Evolutionary conservation across 2,888 invertebrate genomes (phyloP), one percentile per base, ranked within the genome.

Genomic region (Bimastos eiseni): DNA sequence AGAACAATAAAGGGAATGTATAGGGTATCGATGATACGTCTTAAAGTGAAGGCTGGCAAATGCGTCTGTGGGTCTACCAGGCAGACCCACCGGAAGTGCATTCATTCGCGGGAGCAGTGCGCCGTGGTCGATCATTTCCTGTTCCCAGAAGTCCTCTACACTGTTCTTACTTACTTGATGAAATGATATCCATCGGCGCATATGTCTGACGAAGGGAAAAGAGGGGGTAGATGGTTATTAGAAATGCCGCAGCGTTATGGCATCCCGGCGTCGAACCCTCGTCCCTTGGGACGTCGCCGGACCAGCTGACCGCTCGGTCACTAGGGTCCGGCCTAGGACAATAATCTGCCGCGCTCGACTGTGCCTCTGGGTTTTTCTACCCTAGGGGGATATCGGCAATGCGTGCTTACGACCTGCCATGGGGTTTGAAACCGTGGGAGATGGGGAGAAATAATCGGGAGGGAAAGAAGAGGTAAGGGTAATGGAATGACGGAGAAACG

Each of bases 281-380:
- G n/a, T 70, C 70, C 86, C 34, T 86, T 8, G 37, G 6, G 86
- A 17, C 86, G 34, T 5, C 86, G 86, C 36, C 86, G 36, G 86
- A 36, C 36, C 86, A 37, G 86, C 86, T 34, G 36, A 34, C 86
- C 36, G 86, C 34, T 36, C 36, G 86, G 36, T 24, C 86, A 19
- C 86, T 24, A 24, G 86, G 86, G 86, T 86, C 86, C 37, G 36
- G 86, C 19, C 86, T 86, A 86, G 24, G 86, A 86, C 86, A 86
- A 86, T 86, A 86, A 86, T 86, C 86, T n/a, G 86, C 86, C 2
- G 86, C 15, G 15, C 30, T 70, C 30, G n/a, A 70, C 30, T n/a
- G n/a, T 15, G 70, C n/a, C 70, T n/a, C n/a, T 70, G 30, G 70
- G n/a, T 30, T 5, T 49, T 11, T 49, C 21, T 41, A 41, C 21